Evolutionary conservation across 2,888 invertebrate genomes (phyloP), one percentile per base, ranked within the genome.

Genomic region (Cordilura impudica): DNA sequence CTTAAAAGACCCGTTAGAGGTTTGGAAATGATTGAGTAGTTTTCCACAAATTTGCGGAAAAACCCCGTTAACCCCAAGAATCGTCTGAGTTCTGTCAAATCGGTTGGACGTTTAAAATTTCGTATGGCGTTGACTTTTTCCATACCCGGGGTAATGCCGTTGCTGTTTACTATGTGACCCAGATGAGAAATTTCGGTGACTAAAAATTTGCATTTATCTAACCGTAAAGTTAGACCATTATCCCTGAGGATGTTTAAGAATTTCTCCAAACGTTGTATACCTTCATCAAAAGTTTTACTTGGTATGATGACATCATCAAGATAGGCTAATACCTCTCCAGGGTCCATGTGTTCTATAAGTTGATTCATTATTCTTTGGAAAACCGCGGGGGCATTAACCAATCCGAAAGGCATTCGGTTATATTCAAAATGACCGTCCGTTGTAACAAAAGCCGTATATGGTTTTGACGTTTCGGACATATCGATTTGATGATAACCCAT

Each of bases 401-500:
- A 43, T 12, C 73, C 66, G 21, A 74, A 74, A 1, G 71, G 71
- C 61, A 77, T 71, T n/a, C 71, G 70, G 26, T 69, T 61, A 39
- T 45, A 75, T 45, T 70, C 70, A 43, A 63, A 70, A 29, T 76
- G 70, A 3, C 76, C 69, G 5, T 76, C 65, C 8, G 67, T 56
- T 10, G 72, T 72, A 19, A 74, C 54, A 43, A 81, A 77, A n/a
- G 81, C 81, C 4, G 75, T 80, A 6, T 58, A 70, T 18, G 56
- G 31, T 18, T 69, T 79, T 1, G 53, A 60, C 14, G 26, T 16
- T 39, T 76, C 73, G 5, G 54, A 49, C 4, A 78, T 77, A 35
- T 60, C 70, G 8, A 81, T 69, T 43, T 75, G 75, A 39, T 81
- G 75, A 39, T 81, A 81, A 7, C 81, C 78, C 60, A 72, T 81